phyloP scores from a whole-genome alignment of 2,797 vertebrate genomes.

The Cuniculus paca region DNA sequence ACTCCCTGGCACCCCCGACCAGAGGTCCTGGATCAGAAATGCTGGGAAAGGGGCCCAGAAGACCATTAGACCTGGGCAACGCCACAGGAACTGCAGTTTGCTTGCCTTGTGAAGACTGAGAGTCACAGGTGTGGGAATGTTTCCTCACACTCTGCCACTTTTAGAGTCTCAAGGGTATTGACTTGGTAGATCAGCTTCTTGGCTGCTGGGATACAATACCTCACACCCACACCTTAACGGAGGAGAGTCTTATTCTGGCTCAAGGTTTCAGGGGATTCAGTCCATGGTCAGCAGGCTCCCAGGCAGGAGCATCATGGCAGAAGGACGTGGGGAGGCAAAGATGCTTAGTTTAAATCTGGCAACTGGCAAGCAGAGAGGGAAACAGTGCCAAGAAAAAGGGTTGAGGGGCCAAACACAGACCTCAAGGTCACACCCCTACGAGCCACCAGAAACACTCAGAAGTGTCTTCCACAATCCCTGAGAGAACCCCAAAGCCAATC shows the following conservation, averaged over 20 bases:
- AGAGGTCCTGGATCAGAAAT: not conserved
- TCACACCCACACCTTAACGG: not conserved
- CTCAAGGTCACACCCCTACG: not conserved
- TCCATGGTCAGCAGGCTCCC: not conserved
- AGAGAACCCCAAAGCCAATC: too few relatives aligned
- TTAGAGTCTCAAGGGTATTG: not conserved
- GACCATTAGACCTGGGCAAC: not conserved
- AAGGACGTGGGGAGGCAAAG: not conserved
- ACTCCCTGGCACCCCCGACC: not conserved
- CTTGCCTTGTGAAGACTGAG: not conserved
- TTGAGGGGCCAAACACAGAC: not conserved
- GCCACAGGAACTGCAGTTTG: not conserved
- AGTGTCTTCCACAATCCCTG: not conserved
- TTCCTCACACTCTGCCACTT: not conserved
- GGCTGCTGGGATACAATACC: not conserved
- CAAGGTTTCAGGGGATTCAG: not conserved
- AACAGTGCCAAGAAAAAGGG: not conserved
- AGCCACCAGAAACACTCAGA: not conserved
- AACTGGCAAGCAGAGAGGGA: not conserved
- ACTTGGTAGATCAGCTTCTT: not conserved
- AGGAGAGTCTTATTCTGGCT: not conserved
- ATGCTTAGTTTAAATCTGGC: not conserved
- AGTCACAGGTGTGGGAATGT: not conserved
- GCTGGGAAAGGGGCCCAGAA: not conserved
- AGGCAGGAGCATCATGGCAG: not conserved